A percentile compares a stretch with the other conserved stretches of the same genome.
phyloP scores from a whole-genome alignment of 64 coral and sea anemone species.

The Catalaphyllia jardinei region DNA sequence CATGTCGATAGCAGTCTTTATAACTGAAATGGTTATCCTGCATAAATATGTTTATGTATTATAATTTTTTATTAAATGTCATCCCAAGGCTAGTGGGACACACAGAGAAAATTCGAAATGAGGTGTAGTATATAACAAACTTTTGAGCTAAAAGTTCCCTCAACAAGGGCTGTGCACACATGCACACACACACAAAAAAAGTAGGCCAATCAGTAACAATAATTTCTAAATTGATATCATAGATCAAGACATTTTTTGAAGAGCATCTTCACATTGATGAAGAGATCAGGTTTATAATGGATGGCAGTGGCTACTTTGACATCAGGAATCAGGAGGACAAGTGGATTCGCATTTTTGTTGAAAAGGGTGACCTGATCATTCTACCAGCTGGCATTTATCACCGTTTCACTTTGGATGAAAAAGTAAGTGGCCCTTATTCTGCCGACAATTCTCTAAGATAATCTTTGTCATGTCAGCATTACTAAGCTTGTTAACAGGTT shows the following conservation, averaged over 20 bases:
- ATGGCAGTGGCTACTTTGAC: slow-evolving; percentile 94
- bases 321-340: slow-evolving; percentile 64
- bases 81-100: too few relatives aligned
- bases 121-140: too few relatives aligned
- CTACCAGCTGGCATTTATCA: slow-evolving; percentile 88
- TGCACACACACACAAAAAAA: not conserved
- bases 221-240: not conserved
- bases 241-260: slow-evolving; percentile 86
- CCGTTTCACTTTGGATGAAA: slow-evolving; percentile 82
- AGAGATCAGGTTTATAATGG: slow-evolving; percentile 81
- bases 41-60: too few relatives aligned
- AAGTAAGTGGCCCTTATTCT: slow-evolving; percentile 38
- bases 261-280: slow-evolving; percentile 90
- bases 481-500: too few relatives aligned
- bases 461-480: too few relatives aligned
- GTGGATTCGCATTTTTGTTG: slow-evolving; percentile 84
- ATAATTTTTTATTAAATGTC: too few relatives aligned
- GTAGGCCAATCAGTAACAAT: not conserved
- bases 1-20: too few relatives aligned
- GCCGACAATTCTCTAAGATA: too few relatives aligned
- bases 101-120: too few relatives aligned
- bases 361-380: slow-evolving; percentile 82
- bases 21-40: too few relatives aligned
- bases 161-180: too few relatives aligned
- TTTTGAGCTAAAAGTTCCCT: too few relatives aligned